Percentiles rank a stretch among this genome's conserved stretches.
These are phyloP conservation scores for Pyralis farinalis DNA, from an alignment of 2,888 invertebrate species.

Conservation along the genomic window DNA sequence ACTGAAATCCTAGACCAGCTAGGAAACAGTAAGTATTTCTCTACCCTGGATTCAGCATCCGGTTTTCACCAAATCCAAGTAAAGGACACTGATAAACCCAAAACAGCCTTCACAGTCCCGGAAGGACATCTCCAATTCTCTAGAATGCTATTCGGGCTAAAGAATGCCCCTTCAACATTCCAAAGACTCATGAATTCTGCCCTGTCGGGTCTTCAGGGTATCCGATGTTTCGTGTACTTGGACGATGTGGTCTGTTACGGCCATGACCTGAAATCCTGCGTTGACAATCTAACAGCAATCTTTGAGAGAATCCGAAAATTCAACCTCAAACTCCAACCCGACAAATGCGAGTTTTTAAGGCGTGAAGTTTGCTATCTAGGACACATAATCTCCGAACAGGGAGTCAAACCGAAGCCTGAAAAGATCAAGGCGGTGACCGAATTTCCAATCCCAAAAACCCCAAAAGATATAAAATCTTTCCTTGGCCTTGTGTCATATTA, in stretches of 20 bases:
- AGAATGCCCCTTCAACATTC: constrained; percentile 19
- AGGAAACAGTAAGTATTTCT: constrained; percentile 20
- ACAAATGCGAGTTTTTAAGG: constrained; percentile 12
- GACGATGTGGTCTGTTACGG: constrained; percentile 4
- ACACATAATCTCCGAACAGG: constrained; percentile 19
- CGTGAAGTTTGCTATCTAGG: constrained; percentile 13
- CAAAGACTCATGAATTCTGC: constrained; percentile 20
- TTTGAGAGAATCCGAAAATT: constrained; percentile 4
- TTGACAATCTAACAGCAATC: not conserved
- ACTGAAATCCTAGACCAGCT: constrained; percentile 23
- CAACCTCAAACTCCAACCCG: constrained; percentile 10
- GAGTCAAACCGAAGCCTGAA: constrained; percentile 22
- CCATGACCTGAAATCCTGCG: not conserved
- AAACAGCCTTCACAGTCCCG: constrained; percentile 22
- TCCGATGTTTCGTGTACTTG: constrained; percentile 18
- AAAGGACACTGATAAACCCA: constrained; percentile 8
- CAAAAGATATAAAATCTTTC: constrained; percentile 31
- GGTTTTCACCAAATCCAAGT: constrained; percentile 13
- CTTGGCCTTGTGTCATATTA: constrained; percentile 42
- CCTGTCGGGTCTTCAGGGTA: constrained; percentile 21
- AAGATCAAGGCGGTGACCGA: constrained; percentile 20
- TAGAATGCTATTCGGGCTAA: constrained; percentile 17
- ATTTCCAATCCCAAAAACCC: constrained; percentile 21
- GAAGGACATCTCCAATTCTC: constrained; percentile 17
- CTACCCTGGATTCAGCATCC: constrained; percentile 11